Evolutionary conservation across 2,113 vertebrate genomes (phyloP).

Genomic region (Theristicus caerulescens): DNA sequence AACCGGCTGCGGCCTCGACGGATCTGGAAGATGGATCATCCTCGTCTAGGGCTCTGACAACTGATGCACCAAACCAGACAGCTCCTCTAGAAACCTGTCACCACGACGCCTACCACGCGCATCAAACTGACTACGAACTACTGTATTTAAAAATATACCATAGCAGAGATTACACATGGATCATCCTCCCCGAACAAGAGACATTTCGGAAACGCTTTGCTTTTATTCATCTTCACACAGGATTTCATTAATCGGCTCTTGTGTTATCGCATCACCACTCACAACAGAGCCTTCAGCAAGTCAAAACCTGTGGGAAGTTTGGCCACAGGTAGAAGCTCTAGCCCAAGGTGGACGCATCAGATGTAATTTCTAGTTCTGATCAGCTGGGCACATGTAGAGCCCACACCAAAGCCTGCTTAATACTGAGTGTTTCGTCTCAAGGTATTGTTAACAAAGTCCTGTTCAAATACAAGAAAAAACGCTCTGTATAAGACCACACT

Average conservation of each 20-base stretch:
- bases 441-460: background rate
- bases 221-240: rapidly evolving
- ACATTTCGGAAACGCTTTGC: background rate
- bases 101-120: rapidly evolving
- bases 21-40: background rate
- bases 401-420: background rate
- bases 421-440: background rate
- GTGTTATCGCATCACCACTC: rapidly evolving
- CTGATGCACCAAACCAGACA: background rate
- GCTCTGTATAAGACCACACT: no score
- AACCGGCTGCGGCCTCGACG: rapidly evolving
- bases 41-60: background rate
- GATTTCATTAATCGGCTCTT: background rate
- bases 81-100: background rate
- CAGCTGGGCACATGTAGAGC: background rate
- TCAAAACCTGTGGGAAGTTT: background rate
- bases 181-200: background rate
- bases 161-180: background rate
- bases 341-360: background rate
- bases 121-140: background rate
- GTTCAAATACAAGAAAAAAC: background rate
- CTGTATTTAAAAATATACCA: background rate
- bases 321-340: background rate
- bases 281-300: background rate
- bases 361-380: background rate